Conservation (phyloP, 2,888 invertebrate genomes). For the Chironomus tentans region DNA sequence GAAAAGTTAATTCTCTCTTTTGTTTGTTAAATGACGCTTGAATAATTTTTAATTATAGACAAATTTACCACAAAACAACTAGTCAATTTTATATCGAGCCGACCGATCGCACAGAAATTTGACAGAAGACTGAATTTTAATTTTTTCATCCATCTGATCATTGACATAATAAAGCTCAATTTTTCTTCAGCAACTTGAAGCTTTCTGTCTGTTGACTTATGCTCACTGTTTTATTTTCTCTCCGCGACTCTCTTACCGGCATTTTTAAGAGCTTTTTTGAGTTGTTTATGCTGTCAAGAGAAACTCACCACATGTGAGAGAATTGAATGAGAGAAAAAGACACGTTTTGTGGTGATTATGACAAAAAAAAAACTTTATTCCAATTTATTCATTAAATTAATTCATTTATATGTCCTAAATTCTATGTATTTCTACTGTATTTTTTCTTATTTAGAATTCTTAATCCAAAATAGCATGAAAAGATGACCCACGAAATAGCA, state of each 20-base stretch:
- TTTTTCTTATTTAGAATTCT: neutral
- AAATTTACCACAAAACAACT: no score
- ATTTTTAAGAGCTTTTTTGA: no score
- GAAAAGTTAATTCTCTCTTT: no score
- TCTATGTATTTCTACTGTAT: slow-evolving; percentile 3
- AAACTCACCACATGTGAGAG: neutral
- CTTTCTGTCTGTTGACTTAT: neutral
- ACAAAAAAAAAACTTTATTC: no score
- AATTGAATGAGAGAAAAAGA: neutral
- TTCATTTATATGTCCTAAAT: no score
- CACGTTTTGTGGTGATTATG: no score
- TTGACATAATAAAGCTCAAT: neutral
- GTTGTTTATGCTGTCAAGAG: no score
- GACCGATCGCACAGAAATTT: neutral
- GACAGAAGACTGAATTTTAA: neutral
- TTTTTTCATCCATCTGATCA: neutral
- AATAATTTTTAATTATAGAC: neutral
- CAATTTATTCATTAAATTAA: no score
- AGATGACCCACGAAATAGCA: slow-evolving; percentile 53
- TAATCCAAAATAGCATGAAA: slow-evolving; percentile 30
- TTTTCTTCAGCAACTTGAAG: neutral
- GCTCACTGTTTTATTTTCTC: neutral
- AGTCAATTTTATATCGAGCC: neutral
- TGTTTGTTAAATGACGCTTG: no score
- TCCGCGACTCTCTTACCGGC: no score